Evolutionary conservation across 2,113 vertebrate species (phyloP).

Genomic region (Hiodon tergisus): DNA sequence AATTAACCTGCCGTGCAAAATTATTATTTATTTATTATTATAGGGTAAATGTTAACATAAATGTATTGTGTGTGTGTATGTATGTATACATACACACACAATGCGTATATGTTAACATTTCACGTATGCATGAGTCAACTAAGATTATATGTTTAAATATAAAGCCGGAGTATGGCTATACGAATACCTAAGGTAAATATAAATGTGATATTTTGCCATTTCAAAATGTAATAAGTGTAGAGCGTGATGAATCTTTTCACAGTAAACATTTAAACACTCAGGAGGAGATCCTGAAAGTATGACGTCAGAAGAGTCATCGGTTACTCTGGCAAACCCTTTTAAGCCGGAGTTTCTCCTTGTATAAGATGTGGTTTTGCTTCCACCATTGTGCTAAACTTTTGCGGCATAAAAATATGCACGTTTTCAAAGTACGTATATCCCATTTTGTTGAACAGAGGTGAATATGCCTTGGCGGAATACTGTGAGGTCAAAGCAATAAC

Average conservation of each 20-base stretch:
- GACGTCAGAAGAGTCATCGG: background rate
- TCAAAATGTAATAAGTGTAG: background rate
- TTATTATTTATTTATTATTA: background rate
- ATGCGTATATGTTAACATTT: too few species aligned
- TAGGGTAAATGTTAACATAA: background rate
- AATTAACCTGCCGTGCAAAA: background rate
- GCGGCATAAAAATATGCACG: background rate
- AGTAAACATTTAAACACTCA: background rate
- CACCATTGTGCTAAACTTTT: background rate
- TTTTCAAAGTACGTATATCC: background rate
- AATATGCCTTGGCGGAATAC: slow-evolving; percentile 87
- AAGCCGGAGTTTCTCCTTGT: background rate
- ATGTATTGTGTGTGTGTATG: too few species aligned
- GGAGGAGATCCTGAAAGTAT: background rate
- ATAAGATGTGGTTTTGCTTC: background rate
- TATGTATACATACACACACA: too few species aligned
- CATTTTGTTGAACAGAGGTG: slow-evolving; percentile 65
- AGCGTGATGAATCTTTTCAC: background rate
- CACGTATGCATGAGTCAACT: too few species aligned
- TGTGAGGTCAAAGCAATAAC: slow-evolving; percentile 90
- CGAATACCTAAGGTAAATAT: too few species aligned
- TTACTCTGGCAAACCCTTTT: too few species aligned
- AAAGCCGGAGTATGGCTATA: too few species aligned
- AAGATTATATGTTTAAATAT: too few species aligned
- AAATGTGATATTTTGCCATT: background rate